Evolutionary conservation across 2,797 vertebrate species (phyloP).

Genomic region (Brotogeris chrysoptera): DNA sequence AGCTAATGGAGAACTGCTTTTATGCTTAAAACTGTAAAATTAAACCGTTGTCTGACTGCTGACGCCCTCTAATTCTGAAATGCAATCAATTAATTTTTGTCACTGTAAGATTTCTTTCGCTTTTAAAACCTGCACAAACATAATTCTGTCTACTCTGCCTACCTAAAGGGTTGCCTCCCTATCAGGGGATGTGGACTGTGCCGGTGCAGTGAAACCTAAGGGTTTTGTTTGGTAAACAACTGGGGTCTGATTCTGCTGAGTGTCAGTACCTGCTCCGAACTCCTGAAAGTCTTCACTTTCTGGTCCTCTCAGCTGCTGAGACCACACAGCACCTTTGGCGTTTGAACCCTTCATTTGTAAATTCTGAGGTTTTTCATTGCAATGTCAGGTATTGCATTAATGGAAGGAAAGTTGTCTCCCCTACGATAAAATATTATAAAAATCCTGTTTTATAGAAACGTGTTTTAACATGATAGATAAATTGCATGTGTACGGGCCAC

Average conservation of each 20-base stretch:
- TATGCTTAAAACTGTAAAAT: slow-evolving; percentile 17
- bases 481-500: slow-evolving; percentile 40
- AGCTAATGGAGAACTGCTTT: background rate
- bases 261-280: background rate
- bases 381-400: background rate
- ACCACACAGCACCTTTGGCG: background rate
- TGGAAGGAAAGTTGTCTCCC: background rate
- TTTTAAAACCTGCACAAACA: background rate
- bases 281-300: background rate
- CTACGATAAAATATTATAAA: slow-evolving; percentile 9
- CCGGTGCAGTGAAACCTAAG: background rate
- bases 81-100: slow-evolving; percentile 12
- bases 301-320: slow-evolving; percentile 13
- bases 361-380: slow-evolving; percentile 2
- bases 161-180: background rate
- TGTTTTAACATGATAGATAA: slow-evolving; percentile 17
- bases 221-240: background rate
- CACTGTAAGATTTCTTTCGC: slow-evolving; percentile 16
- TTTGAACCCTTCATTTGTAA: slow-evolving; percentile 15
- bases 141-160: background rate
- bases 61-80: background rate
- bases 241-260: background rate
- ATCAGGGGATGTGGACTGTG: background rate
- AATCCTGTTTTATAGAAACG: slow-evolving; percentile 1
- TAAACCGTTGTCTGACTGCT: background rate